Evolutionary conservation across 2,888 invertebrate species (phyloP).

Genomic region (Creontiades dilutus): DNA sequence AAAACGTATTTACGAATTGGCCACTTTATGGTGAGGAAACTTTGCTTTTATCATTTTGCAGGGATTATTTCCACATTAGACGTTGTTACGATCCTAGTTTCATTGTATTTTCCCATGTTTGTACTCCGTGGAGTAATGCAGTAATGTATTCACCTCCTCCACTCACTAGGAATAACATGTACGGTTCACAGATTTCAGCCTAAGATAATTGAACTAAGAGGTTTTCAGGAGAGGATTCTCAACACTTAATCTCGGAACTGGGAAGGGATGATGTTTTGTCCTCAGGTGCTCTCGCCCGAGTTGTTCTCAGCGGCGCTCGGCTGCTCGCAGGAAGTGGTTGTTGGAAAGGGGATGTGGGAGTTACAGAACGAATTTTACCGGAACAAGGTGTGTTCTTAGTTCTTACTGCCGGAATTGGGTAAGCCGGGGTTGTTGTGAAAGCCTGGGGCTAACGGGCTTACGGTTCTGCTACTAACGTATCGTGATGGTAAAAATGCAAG

Average conservation of each 20-base stretch:
- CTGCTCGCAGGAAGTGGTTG: background rate
- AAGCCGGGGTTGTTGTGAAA: background rate
- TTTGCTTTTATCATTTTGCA: too few species aligned
- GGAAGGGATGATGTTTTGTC: background rate
- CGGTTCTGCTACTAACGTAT: background rate
- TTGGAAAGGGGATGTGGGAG: background rate
- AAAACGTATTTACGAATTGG: too few species aligned
- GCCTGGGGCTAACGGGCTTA: background rate
- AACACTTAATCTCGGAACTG: background rate
- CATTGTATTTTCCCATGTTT: too few species aligned
- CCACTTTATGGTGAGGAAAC: too few species aligned
- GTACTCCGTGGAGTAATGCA: too few species aligned
- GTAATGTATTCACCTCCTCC: background rate
- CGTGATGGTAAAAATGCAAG: background rate
- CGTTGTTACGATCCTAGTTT: too few species aligned
- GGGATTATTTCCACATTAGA: too few species aligned
- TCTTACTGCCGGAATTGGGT: slow-evolving; percentile 4
- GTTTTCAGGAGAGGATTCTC: background rate
- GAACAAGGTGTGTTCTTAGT: slow-evolving; percentile 31
- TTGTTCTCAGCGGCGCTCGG: background rate
- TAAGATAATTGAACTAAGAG: background rate
- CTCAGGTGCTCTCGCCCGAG: background rate
- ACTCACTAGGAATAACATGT: background rate
- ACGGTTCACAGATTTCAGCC: background rate
- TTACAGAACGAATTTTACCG: background rate